Base-by-base conservation (phyloP, 2,113 vertebrate species). In the Triplophysa tibetana region DNA sequence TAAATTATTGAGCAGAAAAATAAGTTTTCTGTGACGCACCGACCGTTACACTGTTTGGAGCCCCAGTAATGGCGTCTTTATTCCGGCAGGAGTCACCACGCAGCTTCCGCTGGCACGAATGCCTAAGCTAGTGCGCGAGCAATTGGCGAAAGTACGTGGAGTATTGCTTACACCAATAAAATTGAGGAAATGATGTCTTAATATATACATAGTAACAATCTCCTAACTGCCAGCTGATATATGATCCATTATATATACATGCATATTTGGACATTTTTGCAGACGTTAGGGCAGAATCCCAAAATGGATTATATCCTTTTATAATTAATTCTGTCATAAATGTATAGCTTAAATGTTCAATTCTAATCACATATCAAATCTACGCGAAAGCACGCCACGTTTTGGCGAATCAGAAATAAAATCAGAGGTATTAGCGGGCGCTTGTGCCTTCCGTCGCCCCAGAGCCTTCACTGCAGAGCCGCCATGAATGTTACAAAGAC, bases 401-500 rank as follows among this genome's bases (percentile, higher is more conserved):
- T 38, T 41, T 26, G 16, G 7, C 13, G 43, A 9, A 26, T 43
- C 19, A 1, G 17, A 12, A 13, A 26, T 50, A 10, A 26, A 76
- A 64, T 61, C 0, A 13, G 16, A 78, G 80, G 0, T 41, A 67
- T 13, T 65, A 88, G 87, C 91, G 90, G 87, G 83, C 38, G 82
- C 65, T 52, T 52, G 23, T 75, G 26, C 74, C 67, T 24, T 82
- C 85, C 84, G 85, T 86, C 89, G 82, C 90, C 91, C 83, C 88
- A 50, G 82, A 91, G 87, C 90, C 81, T 86, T 84, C 91, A 89
- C 90, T 83, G 91, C 88, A 77, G 86, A 85, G 92, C 92, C 92
- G 93, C 93, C 93, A 94, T 94, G 90, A 93, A 91, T 85, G 89
- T 86, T 88, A 81, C 78, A 86, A 77, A 81, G 87, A 90, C 85